Base-by-base conservation (phyloP, 2,888 invertebrate species). In the Meiosimyza decipiens region DNA sequence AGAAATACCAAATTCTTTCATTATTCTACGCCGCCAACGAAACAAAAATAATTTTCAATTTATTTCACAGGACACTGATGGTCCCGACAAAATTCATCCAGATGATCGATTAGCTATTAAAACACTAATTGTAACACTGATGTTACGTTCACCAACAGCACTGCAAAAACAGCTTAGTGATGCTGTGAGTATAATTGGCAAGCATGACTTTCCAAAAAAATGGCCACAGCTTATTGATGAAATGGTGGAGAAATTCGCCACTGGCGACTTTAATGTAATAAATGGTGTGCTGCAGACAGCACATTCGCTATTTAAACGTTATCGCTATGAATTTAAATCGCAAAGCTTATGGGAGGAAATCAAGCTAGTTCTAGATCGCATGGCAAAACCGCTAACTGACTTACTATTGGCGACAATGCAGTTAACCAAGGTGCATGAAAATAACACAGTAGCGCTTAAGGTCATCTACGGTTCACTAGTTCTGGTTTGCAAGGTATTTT, bases 301-400 rank as follows among this genome's bases (percentile, higher is more conserved):
- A 0, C 97, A 99, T 87, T 98, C 99, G 0, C 89, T 99, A 2
- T 99, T 99, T 88, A 97, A 97, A 86, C 91, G 96, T 78, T 99
- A 99, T 87, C 91, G 99, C 66, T 95, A 93, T 82, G 98, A 99
- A 88, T 97, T 97, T 86, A 97, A 98, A 86, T 97, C 98, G 0
- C 94, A 99, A 84, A 91, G 91, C 74, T 89, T 99, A 4, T 99
- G 99, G 98, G 92, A 91, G 68, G 99, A 99, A 88, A 99, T 99
- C 75, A 98, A 98, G 86, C 94, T 95, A 88, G 99, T 99, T 1
- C 87, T 99, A 77, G 96, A 97, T 74, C 94, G 93, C 80, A 94
- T 99, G 88, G 97, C 99, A 0, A 92, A 95, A 80, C 97, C 98
- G 0, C 90, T 99, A 54, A 99, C 99, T 0, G 94, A 97, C 85